These are phyloP conservation scores for Geotria australis DNA, from an alignment of 2,797 vertebrate genomes.

Conservation along the genomic window DNA sequence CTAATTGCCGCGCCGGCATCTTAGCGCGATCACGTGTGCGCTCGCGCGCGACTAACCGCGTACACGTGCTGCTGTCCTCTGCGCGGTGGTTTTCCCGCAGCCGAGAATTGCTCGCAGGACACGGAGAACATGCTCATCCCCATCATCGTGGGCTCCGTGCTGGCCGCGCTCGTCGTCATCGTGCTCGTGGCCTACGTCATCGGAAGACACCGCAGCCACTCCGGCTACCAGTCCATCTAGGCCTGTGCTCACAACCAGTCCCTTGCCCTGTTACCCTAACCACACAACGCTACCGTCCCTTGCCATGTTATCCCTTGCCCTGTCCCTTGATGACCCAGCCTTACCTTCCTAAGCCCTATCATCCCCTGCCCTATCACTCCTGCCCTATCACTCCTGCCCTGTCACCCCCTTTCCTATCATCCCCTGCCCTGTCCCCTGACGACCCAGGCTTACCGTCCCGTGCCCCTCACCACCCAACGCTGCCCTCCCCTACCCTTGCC, in stretches of 20 bases:
- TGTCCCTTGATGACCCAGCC: slow-evolving; percentile 4
- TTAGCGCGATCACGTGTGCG: too few relatives aligned
- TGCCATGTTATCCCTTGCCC: background rate
- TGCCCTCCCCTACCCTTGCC: too few relatives aligned
- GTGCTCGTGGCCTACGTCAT: slow-evolving; percentile 84
- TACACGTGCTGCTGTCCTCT: too few relatives aligned
- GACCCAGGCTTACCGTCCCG: too few relatives aligned
- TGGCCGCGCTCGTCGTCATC: slow-evolving; percentile 64
- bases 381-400: too few relatives aligned
- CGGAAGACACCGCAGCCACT: slow-evolving; percentile 77
- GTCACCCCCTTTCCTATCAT: too few relatives aligned
- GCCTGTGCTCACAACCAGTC: too few relatives aligned
- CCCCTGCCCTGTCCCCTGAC: background rate
- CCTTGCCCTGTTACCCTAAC: too few relatives aligned
- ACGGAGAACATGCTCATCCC: slow-evolving; percentile 81
- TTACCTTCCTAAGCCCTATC: slow-evolving; percentile 92
- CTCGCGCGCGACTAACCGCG: too few relatives aligned
- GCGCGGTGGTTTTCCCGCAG: slow-evolving; percentile 10
- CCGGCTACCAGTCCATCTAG: slow-evolving; percentile 95
- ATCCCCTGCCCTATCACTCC: slow-evolving; percentile 27
- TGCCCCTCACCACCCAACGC: too few relatives aligned
- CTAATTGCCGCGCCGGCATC: too few relatives aligned
- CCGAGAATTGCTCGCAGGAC: slow-evolving; percentile 54
- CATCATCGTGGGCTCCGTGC: slow-evolving; percentile 63
- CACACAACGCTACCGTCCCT: background rate